These are phyloP conservation scores for Amphiprion ocellaris DNA, from an alignment of 2,113 vertebrate species.

Conservation along the genomic window DNA sequence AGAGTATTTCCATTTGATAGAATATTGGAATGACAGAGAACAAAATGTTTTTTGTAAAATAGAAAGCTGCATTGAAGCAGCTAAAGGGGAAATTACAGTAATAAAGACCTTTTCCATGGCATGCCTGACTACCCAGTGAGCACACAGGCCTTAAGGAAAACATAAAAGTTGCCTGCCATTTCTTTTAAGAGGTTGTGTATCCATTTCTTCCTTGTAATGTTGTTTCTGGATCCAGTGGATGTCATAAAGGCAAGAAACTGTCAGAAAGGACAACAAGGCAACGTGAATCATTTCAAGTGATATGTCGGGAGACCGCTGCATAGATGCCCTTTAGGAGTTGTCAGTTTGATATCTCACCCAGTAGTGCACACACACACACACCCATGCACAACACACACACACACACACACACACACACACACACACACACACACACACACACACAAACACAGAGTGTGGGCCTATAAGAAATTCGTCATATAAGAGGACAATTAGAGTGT, in stretches of 20 bases:
- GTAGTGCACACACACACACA: constrained; percentile 24
- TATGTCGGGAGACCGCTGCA: constrained; percentile 68
- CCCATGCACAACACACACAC: constrained; percentile 28
- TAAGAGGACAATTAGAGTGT: constrained; percentile 82
- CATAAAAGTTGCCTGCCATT: neutral
- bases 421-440: constrained; percentile 13
- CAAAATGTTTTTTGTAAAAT: too few relatives aligned
- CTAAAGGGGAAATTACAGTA: too few relatives aligned
- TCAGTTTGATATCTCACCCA: constrained; percentile 82
- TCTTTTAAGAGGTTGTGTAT: constrained; percentile 26
- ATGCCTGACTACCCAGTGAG: neutral
- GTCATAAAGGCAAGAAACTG: constrained; percentile 64
- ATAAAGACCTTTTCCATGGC: too few relatives aligned
- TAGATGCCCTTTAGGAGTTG: constrained; percentile 81
- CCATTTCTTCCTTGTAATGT: constrained; percentile 25
- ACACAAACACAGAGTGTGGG: constrained; percentile 20
- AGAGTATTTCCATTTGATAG: too few relatives aligned
- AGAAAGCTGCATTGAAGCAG: too few relatives aligned
- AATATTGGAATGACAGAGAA: too few relatives aligned
- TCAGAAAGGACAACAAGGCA: constrained; percentile 74
- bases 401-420: constrained; percentile 31
- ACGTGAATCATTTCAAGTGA: constrained; percentile 79
- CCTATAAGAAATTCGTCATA: constrained; percentile 71
- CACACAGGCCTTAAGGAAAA: neutral
- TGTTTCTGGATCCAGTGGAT: constrained; percentile 35